Evolutionary conservation across 2,888 invertebrate species (phyloP).

Genomic region (Achlya flavicornis): DNA sequence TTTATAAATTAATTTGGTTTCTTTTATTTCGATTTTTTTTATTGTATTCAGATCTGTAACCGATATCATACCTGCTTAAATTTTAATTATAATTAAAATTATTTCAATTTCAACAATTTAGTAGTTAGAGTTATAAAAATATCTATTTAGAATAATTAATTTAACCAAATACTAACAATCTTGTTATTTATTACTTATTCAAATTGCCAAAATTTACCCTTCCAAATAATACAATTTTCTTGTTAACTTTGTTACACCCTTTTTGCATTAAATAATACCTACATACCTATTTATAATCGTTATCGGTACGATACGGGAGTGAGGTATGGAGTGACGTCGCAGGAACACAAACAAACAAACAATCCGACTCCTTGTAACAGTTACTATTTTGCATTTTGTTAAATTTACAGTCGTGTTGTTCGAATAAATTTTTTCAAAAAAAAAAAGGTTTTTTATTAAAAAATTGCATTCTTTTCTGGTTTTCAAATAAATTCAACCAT

Average conservation of each 20-base stretch:
- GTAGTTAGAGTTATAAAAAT: slow-evolving; percentile 67
- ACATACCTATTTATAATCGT: slow-evolving; percentile 34
- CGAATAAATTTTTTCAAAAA: slow-evolving; percentile 73
- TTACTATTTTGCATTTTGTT: slow-evolving; percentile 81
- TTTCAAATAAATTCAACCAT: neutral
- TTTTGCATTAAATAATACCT: slow-evolving; percentile 32
- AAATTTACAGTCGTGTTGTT: slow-evolving; percentile 80
- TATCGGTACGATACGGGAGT: slow-evolving; percentile 37
- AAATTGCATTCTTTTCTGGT: neutral
- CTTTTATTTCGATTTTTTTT: neutral
- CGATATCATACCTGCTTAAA: neutral
- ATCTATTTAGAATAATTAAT: slow-evolving; percentile 57
- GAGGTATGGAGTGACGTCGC: slow-evolving; percentile 44
- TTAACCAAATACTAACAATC: slow-evolving; percentile 44
- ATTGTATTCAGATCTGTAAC: slow-evolving; percentile 6
- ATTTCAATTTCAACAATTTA: slow-evolving; percentile 54
- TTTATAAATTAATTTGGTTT: neutral
- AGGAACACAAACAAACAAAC: slow-evolving; percentile 40
- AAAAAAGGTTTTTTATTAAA: slow-evolving; percentile 30
- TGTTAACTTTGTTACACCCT: slow-evolving; percentile 66
- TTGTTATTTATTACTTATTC: slow-evolving; percentile 35
- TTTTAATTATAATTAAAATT: slow-evolving; percentile 9
- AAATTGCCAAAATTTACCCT: slow-evolving; percentile 76
- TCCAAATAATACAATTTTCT: slow-evolving; percentile 60
- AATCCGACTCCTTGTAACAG: slow-evolving; percentile 62